A percentile compares a stretch with the other conserved stretches of the same genome.
These are phyloP conservation scores for Eremophila alpestris DNA, from an alignment of 2,797 vertebrate genomes.

Conservation along the genomic window DNA sequence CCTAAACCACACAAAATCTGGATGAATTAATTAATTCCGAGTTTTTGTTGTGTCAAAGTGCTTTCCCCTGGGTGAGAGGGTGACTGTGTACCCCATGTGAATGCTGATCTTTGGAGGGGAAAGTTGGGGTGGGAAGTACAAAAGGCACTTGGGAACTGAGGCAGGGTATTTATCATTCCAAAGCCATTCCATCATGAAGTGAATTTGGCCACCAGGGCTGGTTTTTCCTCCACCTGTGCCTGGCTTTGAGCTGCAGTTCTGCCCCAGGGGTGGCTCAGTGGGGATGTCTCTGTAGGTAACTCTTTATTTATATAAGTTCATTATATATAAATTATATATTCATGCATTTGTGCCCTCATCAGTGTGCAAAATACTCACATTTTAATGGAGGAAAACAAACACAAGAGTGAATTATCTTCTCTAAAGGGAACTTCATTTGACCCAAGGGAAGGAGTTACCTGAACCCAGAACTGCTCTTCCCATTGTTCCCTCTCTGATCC, in stretches of 20 bases:
- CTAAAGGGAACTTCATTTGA: neutral
- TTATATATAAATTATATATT: neutral
- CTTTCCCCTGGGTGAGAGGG: neutral
- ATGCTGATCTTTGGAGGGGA: neutral
- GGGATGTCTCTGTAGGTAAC: accelerated
- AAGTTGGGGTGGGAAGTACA: neutral
- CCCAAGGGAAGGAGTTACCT: neutral
- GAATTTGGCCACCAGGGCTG: neutral
- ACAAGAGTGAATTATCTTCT: neutral
- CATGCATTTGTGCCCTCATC: accelerated
- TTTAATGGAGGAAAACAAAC: neutral
- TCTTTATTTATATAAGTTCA: neutral
- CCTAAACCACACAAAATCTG: neutral
- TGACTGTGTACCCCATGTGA: neutral
- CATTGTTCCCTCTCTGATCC: accelerated
- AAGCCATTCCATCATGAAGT: neutral
- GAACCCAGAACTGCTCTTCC: neutral
- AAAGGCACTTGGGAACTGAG: neutral
- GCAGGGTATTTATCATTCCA: neutral
- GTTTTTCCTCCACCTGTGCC: neutral
- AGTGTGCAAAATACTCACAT: neutral
- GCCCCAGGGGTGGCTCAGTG: neutral
- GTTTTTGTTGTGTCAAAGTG: accelerated
- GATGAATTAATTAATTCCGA: accelerated
- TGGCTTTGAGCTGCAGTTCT: neutral